Evolutionary conservation across 2,888 invertebrate genomes (phyloP).

Genomic region (Mechanitis mazaeus): DNA sequence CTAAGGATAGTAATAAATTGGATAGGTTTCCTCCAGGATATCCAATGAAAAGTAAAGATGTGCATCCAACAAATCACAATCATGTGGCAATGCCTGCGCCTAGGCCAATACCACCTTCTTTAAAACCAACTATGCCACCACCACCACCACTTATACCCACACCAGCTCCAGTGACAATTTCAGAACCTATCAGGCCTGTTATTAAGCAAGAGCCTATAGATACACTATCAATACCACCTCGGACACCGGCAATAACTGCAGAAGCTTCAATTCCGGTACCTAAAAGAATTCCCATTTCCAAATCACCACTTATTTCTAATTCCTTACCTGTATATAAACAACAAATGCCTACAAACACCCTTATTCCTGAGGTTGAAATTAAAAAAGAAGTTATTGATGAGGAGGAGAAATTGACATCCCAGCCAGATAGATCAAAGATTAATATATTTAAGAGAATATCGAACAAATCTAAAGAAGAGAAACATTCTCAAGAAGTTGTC

Average conservation of each 20-base stretch:
- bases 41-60: constrained; percentile 60
- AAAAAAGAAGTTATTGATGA: constrained; percentile 73
- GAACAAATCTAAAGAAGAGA: constrained; percentile 82
- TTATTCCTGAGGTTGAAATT: constrained; percentile 59
- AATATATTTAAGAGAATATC: constrained; percentile 93
- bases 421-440: constrained; percentile 89
- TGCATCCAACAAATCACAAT: constrained; percentile 63
- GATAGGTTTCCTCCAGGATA: constrained; percentile 65
- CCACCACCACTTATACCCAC: constrained; percentile 42
- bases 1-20: constrained; percentile 69
- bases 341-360: constrained; percentile 46
- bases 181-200: constrained; percentile 49
- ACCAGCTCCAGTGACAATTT: constrained; percentile 29
- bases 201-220: constrained; percentile 65
- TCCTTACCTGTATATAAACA: constrained; percentile 54
- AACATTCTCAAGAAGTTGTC: constrained; percentile 59
- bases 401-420: constrained; percentile 81
- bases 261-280: constrained; percentile 70
- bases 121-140: constrained; percentile 40
- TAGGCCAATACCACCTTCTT: constrained; percentile 43
- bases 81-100: constrained; percentile 63
- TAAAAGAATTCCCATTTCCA: constrained; percentile 69
- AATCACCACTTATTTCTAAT: constrained; percentile 65
- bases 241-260: constrained; percentile 37
- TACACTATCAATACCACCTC: constrained; percentile 34